A percentile compares a stretch with the other conserved stretches of the same genome.
Evolutionary conservation across 2,113 vertebrate genomes (phyloP).

Genomic region (Takifugu flavidus): DNA sequence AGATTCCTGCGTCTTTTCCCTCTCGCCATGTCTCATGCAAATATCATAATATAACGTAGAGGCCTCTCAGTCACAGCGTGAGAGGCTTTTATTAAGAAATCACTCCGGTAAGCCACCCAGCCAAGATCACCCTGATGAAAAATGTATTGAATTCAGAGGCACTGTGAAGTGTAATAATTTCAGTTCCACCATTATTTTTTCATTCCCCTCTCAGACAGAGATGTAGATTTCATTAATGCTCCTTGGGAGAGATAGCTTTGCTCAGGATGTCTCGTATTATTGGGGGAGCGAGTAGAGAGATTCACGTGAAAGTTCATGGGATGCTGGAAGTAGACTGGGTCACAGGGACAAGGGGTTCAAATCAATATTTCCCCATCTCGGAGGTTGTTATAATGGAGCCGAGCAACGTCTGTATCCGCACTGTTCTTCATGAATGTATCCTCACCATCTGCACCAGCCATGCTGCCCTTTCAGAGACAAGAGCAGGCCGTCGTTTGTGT

Average conservation of each 20-base stretch:
- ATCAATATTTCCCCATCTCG: constrained; percentile 63
- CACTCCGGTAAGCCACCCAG: constrained; percentile 67
- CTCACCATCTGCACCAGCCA: constrained; percentile 74
- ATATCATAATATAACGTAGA: constrained; percentile 55
- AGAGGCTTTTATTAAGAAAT: constrained; percentile 68
- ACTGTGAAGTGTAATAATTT: constrained; percentile 74
- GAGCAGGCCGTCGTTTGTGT: constrained; percentile 63
- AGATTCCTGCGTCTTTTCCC: constrained; percentile 48
- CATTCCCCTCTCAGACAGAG: constrained; percentile 69
- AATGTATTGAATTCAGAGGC: constrained; percentile 72
- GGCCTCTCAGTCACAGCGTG: constrained; percentile 53
- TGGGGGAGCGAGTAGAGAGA: constrained; percentile 60
- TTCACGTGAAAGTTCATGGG: constrained; percentile 60
- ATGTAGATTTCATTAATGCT: constrained; percentile 73
- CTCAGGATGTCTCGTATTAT: constrained; percentile 66
- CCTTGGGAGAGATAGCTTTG: constrained; percentile 61
- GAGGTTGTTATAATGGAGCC: constrained; percentile 62
- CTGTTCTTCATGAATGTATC: constrained; percentile 79
- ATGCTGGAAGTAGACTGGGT: constrained; percentile 58
- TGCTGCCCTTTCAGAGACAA: constrained; percentile 68
- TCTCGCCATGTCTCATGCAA: constrained; percentile 68
- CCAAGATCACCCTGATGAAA: constrained; percentile 74
- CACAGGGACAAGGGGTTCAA: constrained; percentile 56
- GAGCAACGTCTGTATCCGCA: constrained; percentile 70
- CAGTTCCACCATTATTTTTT: constrained; percentile 71